phyloP scores from a whole-genome alignment of 1,140 invertebrate genomes.

The Dreissena polymorpha region DNA sequence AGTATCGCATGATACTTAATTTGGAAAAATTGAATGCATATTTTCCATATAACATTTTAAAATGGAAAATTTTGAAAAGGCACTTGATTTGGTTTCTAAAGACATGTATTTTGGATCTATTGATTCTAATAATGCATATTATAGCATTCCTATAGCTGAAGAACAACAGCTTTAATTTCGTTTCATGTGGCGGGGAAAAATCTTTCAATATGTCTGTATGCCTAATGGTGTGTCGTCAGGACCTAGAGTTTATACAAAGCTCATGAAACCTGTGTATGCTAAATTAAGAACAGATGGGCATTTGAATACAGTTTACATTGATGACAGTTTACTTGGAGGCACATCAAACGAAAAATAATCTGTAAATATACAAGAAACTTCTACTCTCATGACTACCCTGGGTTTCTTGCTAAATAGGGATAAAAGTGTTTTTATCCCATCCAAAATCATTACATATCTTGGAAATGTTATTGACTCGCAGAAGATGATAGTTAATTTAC shows the following conservation, averaged over 20 bases:
- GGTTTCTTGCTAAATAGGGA: constrained; percentile 6
- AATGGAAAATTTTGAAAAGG: too few relatives aligned
- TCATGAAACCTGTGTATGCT: constrained; percentile 30
- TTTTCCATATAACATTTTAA: too few relatives aligned
- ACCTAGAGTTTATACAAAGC: constrained; percentile 12
- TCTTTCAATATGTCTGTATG: background rate
- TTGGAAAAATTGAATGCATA: too few relatives aligned
- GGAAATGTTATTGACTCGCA: constrained; percentile 3
- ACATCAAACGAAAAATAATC: background rate
- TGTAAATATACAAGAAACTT: background rate
- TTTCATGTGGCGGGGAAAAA: too few relatives aligned
- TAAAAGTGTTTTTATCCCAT: constrained; percentile 17
- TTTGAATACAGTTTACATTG: constrained; percentile 6
- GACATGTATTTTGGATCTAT: too few relatives aligned
- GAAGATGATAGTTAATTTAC: too few relatives aligned
- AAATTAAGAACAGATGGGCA: background rate
- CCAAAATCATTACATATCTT: too few relatives aligned
- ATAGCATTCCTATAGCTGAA: constrained; percentile 18
- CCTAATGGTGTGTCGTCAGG: background rate
- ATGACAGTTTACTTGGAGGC: too few relatives aligned
- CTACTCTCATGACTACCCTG: background rate
- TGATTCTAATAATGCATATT: too few relatives aligned
- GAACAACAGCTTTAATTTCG: background rate
- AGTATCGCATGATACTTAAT: too few relatives aligned
- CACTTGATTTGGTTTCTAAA: too few relatives aligned